Conservation (phyloP, 2,113 vertebrate species). For the Tympanuchus pallidicinctus region DNA sequence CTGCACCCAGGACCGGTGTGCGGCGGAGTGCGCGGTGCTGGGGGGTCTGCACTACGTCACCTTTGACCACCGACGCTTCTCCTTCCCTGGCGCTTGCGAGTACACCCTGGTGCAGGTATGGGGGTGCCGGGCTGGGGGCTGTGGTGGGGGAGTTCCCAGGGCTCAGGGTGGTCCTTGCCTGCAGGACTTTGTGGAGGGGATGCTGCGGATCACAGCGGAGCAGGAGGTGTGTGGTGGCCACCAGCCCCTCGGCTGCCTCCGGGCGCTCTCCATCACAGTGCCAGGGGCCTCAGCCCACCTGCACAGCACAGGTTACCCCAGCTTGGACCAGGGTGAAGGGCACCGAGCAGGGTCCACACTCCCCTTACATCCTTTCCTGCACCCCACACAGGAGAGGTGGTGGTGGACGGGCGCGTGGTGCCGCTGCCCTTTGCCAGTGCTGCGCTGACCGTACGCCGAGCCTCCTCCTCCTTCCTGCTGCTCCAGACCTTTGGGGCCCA, state of each 20-base stretch:
- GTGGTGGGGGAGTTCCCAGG: fast-evolving
- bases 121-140: fast-evolving
- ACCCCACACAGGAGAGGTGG: conserved; percentile 78
- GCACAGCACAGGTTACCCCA: conserved; percentile 79
- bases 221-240: conserved; percentile 68
- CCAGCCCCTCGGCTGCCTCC: conserved; percentile 75
- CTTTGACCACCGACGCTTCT: conserved; percentile 87
- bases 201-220: conserved; percentile 78
- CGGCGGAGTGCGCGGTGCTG: conserved; percentile 83
- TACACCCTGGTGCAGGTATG: conserved; percentile 86
- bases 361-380: too few species aligned
- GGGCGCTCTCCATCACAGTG: conserved; percentile 76
- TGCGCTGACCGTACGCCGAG: conserved; percentile 73
- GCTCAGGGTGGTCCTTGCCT: not conserved
- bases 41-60: conserved; percentile 85
- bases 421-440: conserved; percentile 79
- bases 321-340: too few species aligned
- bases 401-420: conserved; percentile 78
- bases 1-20: conserved; percentile 83
- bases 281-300: conserved; percentile 78
- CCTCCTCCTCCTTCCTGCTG: conserved; percentile 87
- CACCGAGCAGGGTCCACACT: fast-evolving
- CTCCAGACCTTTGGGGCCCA: conserved; percentile 82
- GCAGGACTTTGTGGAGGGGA: conserved; percentile 86
- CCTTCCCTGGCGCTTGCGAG: conserved; percentile 77